Evolutionary conservation across 2,797 vertebrate genomes (phyloP).

Genomic region (Hafferia zeledoni): DNA sequence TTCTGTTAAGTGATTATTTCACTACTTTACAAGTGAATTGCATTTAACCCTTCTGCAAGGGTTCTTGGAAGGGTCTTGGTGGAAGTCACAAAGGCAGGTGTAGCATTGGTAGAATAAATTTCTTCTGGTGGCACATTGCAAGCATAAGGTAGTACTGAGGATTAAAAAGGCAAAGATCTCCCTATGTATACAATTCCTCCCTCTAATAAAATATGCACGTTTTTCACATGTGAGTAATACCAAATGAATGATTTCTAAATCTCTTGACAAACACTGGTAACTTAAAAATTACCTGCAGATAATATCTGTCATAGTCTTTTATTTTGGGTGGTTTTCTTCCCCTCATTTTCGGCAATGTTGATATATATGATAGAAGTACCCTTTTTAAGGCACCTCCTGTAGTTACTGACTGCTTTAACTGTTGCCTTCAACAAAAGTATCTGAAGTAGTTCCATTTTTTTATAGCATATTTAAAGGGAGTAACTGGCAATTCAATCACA

Average conservation of each 20-base stretch:
- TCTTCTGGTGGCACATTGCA: neutral
- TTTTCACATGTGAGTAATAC: neutral
- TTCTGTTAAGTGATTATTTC: neutral
- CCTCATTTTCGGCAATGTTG: neutral
- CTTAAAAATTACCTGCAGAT: neutral
- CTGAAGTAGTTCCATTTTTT: neutral
- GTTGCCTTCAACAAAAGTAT: neutral
- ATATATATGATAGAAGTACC: accelerated
- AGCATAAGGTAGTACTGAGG: neutral
- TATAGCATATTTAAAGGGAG: neutral
- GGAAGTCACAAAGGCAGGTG: neutral
- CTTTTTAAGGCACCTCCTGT: neutral
- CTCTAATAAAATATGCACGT: neutral
- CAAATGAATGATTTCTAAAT: neutral
- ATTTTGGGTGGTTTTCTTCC: neutral
- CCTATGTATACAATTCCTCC: neutral
- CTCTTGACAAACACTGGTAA: neutral
- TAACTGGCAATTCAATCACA: neutral
- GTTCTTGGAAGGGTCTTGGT: neutral
- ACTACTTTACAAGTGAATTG: neutral
- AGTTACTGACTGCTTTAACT: neutral
- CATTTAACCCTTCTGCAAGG: neutral
- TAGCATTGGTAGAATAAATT: neutral
- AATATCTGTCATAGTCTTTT: neutral
- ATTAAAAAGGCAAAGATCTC: neutral